A percentile compares a stretch with the other conserved stretches of the same genome.
Conservation (phyloP, 2,113 vertebrate species). For the Oostethus manadensis region DNA sequence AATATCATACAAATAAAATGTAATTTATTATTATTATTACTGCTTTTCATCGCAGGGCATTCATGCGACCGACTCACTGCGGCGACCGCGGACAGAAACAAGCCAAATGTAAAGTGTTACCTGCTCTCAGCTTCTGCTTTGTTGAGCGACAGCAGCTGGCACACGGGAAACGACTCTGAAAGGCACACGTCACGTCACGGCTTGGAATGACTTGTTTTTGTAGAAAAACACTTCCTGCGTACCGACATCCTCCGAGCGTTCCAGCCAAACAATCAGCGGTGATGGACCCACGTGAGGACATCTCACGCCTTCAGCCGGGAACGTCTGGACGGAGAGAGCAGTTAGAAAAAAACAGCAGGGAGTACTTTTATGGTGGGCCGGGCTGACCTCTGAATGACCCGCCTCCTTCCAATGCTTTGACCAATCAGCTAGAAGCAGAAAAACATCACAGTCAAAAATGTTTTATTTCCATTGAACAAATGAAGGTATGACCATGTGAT, state of each 20-base stretch:
- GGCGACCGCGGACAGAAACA: too few relatives aligned
- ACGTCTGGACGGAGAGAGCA: too few relatives aligned
- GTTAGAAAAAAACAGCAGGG: too few relatives aligned
- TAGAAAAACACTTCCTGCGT: neutral
- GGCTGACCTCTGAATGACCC: neutral
- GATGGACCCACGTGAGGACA: too few relatives aligned
- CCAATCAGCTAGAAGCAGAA: neutral
- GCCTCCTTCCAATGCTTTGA: neutral
- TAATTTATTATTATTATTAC: too few relatives aligned
- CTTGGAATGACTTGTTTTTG: neutral
- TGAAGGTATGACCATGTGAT: slow-evolving; percentile 10
- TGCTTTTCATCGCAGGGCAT: too few relatives aligned
- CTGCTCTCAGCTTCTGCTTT: neutral
- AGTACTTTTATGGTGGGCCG: neutral
- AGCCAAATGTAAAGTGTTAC: neutral
- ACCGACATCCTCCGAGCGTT: slow-evolving; percentile 34
- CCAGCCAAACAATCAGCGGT: slow-evolving; percentile 30
- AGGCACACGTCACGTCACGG: neutral
- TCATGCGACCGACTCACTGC: too few relatives aligned
- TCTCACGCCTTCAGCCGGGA: too few relatives aligned
- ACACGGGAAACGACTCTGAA: neutral
- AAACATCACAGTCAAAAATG: too few relatives aligned
- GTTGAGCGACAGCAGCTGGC: neutral
- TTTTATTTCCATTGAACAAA: neutral
- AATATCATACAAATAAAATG: too few relatives aligned